Percentiles rank a stretch among this genome's conserved stretches.
These are phyloP conservation scores for Synergus gifuensis DNA, from an alignment of 2,888 invertebrate genomes.

Conservation along the genomic window DNA sequence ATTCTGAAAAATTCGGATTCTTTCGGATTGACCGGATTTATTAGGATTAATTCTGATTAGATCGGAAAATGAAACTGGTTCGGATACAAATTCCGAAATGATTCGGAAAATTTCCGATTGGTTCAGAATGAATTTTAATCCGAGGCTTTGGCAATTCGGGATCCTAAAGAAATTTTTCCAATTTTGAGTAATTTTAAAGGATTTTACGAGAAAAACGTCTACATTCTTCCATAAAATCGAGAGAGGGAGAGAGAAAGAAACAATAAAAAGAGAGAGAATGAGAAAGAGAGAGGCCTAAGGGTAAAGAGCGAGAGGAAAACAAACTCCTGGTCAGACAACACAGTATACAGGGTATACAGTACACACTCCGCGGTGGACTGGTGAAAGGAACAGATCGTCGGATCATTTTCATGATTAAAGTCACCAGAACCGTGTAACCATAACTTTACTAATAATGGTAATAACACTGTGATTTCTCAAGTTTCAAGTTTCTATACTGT, in stretches of 20 bases:
- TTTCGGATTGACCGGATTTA: too few relatives aligned
- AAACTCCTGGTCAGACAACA: constrained; percentile 39
- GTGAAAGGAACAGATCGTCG: constrained; percentile 74
- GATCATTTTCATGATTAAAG: constrained; percentile 38
- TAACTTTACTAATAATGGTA: neutral
- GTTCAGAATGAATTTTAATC: too few relatives aligned
- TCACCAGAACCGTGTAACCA: neutral
- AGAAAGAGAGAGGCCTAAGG: constrained; percentile 40
- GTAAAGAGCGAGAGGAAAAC: constrained; percentile 49
- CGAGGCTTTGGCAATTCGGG: too few relatives aligned
- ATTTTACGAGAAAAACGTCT: neutral
- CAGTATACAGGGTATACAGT: too few relatives aligned
- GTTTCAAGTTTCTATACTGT: neutral
- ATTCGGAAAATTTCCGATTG: too few relatives aligned
- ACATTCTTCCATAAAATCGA: constrained; percentile 48
- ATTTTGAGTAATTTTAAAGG: too few relatives aligned
- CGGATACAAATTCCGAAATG: too few relatives aligned
- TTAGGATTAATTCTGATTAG: too few relatives aligned
- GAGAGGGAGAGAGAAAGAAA: constrained; percentile 52
- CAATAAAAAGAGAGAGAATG: constrained; percentile 49
- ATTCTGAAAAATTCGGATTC: too few relatives aligned
- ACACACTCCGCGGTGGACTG: constrained; percentile 71
- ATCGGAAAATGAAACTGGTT: too few relatives aligned
- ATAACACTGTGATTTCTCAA: neutral
- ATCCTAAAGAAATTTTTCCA: too few relatives aligned